These are phyloP conservation scores for Ctenopoma kingsleyae DNA, from an alignment of 2,797 vertebrate species.

Conservation along the genomic window DNA sequence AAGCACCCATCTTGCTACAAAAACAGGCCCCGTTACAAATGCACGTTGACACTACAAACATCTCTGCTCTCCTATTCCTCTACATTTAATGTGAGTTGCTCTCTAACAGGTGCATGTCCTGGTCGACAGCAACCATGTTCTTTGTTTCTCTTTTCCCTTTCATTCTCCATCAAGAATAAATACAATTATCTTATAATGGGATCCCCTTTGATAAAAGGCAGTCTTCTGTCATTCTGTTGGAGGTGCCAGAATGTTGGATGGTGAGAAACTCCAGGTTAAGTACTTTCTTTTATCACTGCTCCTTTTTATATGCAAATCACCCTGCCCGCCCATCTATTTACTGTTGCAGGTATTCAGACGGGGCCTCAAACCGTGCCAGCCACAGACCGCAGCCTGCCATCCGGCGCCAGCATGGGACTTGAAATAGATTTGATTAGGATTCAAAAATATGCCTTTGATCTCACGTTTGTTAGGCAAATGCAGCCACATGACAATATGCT, in stretches of 20 bases:
- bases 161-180: constrained; percentile 74
- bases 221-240: constrained; percentile 81
- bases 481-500: constrained; percentile 74
- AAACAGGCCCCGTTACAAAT: constrained; percentile 63
- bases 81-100: constrained; percentile 30
- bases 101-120: constrained; percentile 50
- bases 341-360: constrained; percentile 79
- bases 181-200: constrained; percentile 84
- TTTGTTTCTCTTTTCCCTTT: constrained; percentile 69
- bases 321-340: constrained; percentile 82
- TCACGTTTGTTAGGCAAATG: constrained; percentile 79
- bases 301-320: constrained; percentile 87
- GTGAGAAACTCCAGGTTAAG: constrained; percentile 83
- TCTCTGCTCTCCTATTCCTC: constrained; percentile 27
- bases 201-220: constrained; percentile 80
- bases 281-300: constrained; percentile 82
- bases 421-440: constrained; percentile 82
- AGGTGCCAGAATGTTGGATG: constrained; percentile 79
- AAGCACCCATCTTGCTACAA: constrained; percentile 62
- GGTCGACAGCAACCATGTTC: constrained; percentile 43
- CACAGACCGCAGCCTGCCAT: constrained; percentile 58
- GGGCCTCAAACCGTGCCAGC: constrained; percentile 70
- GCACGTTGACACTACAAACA: constrained; percentile 64
- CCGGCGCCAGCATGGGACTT: constrained; percentile 63
- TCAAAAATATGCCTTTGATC: constrained; percentile 80